A percentile compares a stretch with the other conserved stretches of the same genome.
Conservation (phyloP, 1,140 invertebrate genomes). For the Trachelipus rathkii region DNA sequence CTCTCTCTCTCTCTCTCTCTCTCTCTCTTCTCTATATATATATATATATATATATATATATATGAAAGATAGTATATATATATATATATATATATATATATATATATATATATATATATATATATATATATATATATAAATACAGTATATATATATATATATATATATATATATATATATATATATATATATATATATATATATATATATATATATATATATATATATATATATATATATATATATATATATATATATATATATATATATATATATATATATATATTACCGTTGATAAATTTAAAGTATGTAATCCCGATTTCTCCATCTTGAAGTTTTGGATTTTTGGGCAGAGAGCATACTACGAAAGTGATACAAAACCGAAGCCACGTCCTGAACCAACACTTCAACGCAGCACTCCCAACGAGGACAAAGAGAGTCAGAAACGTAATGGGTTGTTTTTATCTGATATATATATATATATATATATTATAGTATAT, state of each 20-base stretch:
- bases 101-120: conserved; percentile 13
- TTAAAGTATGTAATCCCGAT: conserved; percentile 51
- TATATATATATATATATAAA: conserved; percentile 5
- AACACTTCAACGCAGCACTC: conserved; percentile 57
- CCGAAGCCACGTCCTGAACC: conserved; percentile 56
- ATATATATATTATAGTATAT: neutral
- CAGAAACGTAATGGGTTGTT: conserved; percentile 56
- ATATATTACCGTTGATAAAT: conserved; percentile 48
- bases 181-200: conserved; percentile 11
- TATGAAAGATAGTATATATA: conserved; percentile 7
- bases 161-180: conserved; percentile 11
- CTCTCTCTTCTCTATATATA: too few relatives aligned
- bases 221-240: conserved; percentile 13
- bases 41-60: neutral
- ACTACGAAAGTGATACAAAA: conserved; percentile 53
- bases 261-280: neutral
- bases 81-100: conserved; percentile 8
- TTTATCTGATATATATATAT: conserved; percentile 52
- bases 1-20: too few relatives aligned
- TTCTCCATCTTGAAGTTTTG: conserved; percentile 49
- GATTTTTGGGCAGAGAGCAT: conserved; percentile 52
- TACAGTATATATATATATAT: conserved; percentile 9
- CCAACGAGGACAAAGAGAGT: conserved; percentile 55
- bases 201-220: conserved; percentile 15
- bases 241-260: conserved; percentile 3